A percentile compares a stretch with the other conserved stretches of the same genome.
These are phyloP conservation scores for Drosophila guanche DNA, from an alignment of 1,140 invertebrate genomes.

Conservation along the genomic window DNA sequence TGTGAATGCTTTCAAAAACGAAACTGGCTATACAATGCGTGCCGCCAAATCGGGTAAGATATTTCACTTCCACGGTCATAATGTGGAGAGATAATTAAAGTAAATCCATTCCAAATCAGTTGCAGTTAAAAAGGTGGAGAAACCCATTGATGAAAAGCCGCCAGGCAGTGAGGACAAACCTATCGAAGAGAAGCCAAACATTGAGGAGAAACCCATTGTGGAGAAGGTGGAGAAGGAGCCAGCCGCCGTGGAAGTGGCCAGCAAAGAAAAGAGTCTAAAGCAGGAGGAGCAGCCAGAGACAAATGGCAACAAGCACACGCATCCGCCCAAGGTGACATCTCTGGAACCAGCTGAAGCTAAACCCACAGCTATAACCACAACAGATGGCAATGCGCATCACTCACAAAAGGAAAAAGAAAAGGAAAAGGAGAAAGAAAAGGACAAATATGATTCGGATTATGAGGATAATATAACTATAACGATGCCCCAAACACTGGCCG, in stretches of 20 bases:
- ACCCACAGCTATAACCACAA: slow-evolving; percentile 34
- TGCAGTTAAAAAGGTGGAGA: slow-evolving; percentile 20
- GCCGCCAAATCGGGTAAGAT: slow-evolving; percentile 56
- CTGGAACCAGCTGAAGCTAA: slow-evolving; percentile 11
- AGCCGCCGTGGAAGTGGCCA: neutral
- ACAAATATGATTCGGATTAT: slow-evolving; percentile 84
- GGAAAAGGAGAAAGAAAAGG: slow-evolving; percentile 54
- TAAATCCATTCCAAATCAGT: neutral
- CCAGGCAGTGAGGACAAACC: slow-evolving; percentile 17
- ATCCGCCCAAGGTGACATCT: slow-evolving; percentile 22
- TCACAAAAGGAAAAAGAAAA: slow-evolving; percentile 30
- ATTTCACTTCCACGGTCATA: rapidly evolving
- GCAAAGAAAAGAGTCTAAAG: slow-evolving; percentile 7
- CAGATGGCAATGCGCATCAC: slow-evolving; percentile 5
- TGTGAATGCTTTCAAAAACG: slow-evolving; percentile 94
- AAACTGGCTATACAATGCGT: slow-evolving; percentile 89
- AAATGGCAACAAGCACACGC: slow-evolving; percentile 31
- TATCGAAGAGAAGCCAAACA: slow-evolving; percentile 16
- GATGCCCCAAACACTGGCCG: slow-evolving; percentile 80
- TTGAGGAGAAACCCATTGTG: slow-evolving; percentile 21
- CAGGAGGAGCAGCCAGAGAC: slow-evolving; percentile 30
- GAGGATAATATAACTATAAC: slow-evolving; percentile 86
- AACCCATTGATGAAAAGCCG: neutral
- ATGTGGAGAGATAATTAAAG: neutral
- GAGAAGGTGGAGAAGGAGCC: slow-evolving; percentile 24